Evolutionary conservation across 1,140 invertebrate species (phyloP), one percentile per base, ranked within the genome.

Genomic region (Agraylea sexmaculata): DNA sequence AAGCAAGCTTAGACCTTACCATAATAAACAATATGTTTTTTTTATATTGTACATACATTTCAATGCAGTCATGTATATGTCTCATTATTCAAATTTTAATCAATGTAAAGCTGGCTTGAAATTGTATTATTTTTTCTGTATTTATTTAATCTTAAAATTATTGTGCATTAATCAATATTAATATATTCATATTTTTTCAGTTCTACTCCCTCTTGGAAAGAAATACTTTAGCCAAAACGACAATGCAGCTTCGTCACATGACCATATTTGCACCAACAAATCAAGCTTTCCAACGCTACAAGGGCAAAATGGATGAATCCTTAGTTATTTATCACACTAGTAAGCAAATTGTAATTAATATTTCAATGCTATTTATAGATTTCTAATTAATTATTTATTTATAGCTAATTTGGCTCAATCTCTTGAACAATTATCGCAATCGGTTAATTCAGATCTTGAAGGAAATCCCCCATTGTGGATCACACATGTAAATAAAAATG

Each of bases 391-490:
- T 7, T 44, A 45, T 52, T 45, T 55, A 41, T 64, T 64, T 66
- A 1, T 66, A 86, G 82, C 77, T 19, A 86, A 80, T 49, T 61
- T 77, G 42, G 75, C 81, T 3, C 71, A 73, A 41, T 78, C 68
- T 11, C 66, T 79, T 39, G 74, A 80, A 38, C 73, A 81, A 51
- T 63, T 87, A 47, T 66, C 67, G 43, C 68, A 64, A 15, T 74
- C 70, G 1, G 69, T 84, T 52, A 73, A 72, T 18, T 82, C 83
- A 11, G 79, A 86, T 57, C 65, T 83, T 47, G 77, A 78, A 17
- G 83, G 83, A 12, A 85, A 83, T 64, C 81, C 83, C 1, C 81
- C 82, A 3, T 57, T 88, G 32, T 87, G 83, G 77, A 73, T 88
- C 22, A 85, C 81, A 19, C 66, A 73, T 38, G 70, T 66, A 39